Base-by-base conservation (phyloP, 2,888 invertebrate genomes). In the Ormyrus pomaceus region DNA sequence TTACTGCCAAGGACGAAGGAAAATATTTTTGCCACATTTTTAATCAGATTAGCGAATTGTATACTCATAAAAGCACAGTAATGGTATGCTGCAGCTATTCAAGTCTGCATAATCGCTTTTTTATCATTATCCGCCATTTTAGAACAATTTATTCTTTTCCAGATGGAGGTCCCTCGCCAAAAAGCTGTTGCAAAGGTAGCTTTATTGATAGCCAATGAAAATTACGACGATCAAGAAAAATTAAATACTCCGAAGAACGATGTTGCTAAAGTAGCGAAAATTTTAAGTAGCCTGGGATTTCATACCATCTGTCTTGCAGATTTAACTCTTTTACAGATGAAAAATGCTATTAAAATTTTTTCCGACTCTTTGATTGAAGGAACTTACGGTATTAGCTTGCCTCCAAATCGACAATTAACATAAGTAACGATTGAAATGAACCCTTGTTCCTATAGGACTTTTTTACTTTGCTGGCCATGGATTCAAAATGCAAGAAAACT, bases 391-490 rank as follows among this genome's bases (percentile, higher is more conserved):
- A 86, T 77, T 11, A 59, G 10, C n/a, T 45, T 77, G 69, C 59
- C 65, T 19, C 58, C 50, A 48, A 61, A 56, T 9, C n/a, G 9
- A 62, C 8, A 6, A 51, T 50, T 48, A 11, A 10, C n/a, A 45
- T 55, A 48, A 53, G 64, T 59, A 10, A 5, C 9, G 19, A 11
- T 0, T 4, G 9, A 46, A 55, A 50, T 45, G 80, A 5, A 56
- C 74, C 34, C 34, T 34, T 34, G 4, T 34, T 34, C 34, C 4
- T 34, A 89, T 34, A 89, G 90, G 87, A 66, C 79, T 91, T 8
- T 88, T 91, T 77, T 90, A 90, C 77, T 91, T 88, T 79, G 90
- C 87, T 74, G 91, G 91, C 0, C 91, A 91, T 84, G 90, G 90
- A 68, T 90, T 89, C 64, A 87, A 87, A 77, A 87, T 89, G 86